Evolutionary conservation across 2,113 vertebrate genomes (phyloP).

Genomic region (Ameiurus melas): DNA sequence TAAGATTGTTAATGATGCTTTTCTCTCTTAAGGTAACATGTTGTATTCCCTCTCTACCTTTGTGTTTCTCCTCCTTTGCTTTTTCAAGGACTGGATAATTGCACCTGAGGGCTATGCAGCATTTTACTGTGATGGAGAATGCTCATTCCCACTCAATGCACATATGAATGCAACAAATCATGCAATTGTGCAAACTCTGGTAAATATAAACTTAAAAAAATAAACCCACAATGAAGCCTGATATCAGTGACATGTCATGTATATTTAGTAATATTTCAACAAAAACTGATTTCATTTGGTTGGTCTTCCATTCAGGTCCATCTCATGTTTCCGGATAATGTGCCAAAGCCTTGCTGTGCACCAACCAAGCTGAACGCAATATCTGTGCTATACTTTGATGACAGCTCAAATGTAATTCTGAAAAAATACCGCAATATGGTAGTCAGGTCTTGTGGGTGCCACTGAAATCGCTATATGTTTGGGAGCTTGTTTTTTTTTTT

Average conservation of each 20-base stretch:
- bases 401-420: constrained; percentile 98
- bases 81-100: constrained; percentile 94
- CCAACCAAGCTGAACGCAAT: constrained; percentile 98
- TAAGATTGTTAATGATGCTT: not conserved
- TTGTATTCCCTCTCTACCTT: not conserved
- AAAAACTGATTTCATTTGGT: constrained; percentile 14
- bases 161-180: constrained; percentile 99
- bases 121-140: constrained; percentile 98
- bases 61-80: not conserved
- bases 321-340: constrained; percentile 98
- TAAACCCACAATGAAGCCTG: not conserved
- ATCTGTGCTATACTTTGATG: constrained; percentile 99
- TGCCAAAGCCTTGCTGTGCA: constrained; percentile 97
- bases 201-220: constrained; percentile 57
- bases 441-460: constrained; percentile 96
- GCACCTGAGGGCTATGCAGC: constrained; percentile 97
- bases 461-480: constrained; percentile 70
- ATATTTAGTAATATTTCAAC: constrained; percentile 10
- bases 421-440: constrained; percentile 99
- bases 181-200: constrained; percentile 97
- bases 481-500: constrained; percentile 43
- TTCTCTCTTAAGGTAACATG: not conserved
- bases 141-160: constrained; percentile 96
- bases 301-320: constrained; percentile 82
- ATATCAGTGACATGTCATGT: not conserved